These are phyloP conservation scores for Danionella cerebrum DNA, from an alignment of 2,113 vertebrate genomes.

Conservation along the genomic window DNA sequence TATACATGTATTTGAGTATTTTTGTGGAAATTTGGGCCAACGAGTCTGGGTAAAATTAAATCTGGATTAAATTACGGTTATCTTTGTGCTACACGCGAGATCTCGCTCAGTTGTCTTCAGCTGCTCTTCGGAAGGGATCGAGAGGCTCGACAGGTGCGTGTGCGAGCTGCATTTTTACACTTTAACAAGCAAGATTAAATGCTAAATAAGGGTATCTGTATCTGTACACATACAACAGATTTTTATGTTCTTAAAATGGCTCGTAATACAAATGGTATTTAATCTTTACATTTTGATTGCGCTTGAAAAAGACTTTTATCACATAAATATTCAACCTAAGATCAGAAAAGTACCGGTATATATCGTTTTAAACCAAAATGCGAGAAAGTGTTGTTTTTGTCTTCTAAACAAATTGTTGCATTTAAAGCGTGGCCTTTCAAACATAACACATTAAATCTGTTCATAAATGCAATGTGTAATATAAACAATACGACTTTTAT, in stretches of 20 bases:
- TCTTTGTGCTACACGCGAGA: too few relatives aligned
- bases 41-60: too few relatives aligned
- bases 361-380: too few relatives aligned
- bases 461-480: too few relatives aligned
- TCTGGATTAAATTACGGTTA: too few relatives aligned
- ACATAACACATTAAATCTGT: too few relatives aligned
- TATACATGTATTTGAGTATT: too few relatives aligned
- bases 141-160: slow-evolving; percentile 7
- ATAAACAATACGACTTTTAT: too few relatives aligned
- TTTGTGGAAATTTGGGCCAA: too few relatives aligned
- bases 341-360: not conserved
- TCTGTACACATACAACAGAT: not conserved
- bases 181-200: slow-evolving; percentile 37
- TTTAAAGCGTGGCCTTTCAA: too few relatives aligned
- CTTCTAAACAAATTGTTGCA: too few relatives aligned
- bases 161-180: slow-evolving; percentile 43
- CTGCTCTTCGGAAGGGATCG: slow-evolving; percentile 22
- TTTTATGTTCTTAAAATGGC: not conserved
- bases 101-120: not conserved
- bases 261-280: not conserved
- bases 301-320: not conserved
- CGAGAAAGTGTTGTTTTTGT: too few relatives aligned
- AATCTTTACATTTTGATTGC: not conserved
- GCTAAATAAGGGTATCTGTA: not conserved
- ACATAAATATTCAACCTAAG: not conserved